Percentiles rank a stretch among this genome's conserved stretches.
phyloP scores from a whole-genome alignment of 1,140 invertebrate species.

The Diachasmimorpha longicaudata region DNA sequence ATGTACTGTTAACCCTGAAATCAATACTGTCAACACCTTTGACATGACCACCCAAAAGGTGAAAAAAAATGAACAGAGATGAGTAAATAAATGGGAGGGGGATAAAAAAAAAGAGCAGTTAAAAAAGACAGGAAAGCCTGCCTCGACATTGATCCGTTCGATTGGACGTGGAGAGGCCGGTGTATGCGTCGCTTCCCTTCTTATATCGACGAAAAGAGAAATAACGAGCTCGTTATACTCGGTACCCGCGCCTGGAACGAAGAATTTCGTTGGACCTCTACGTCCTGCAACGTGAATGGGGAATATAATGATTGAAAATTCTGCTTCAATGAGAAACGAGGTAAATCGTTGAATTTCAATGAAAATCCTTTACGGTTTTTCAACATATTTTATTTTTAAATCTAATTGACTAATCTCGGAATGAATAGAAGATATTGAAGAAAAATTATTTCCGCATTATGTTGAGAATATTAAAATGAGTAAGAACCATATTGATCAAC shows the following conservation, averaged over 20 bases:
- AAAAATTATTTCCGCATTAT: background rate
- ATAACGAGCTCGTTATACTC: conserved; percentile 30
- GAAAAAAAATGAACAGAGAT: background rate
- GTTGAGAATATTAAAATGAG: no score
- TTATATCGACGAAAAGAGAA: conserved; percentile 20
- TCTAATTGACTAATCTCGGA: background rate
- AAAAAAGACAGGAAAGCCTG: background rate
- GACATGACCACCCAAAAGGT: background rate
- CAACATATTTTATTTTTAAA: background rate
- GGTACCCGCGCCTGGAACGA: background rate
- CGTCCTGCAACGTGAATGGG: conserved; percentile 25
- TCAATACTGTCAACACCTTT: background rate
- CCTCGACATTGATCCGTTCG: conserved; percentile 21
- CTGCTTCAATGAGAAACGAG: conserved; percentile 7
- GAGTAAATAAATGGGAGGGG: background rate
- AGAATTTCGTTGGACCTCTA: conserved; percentile 24
- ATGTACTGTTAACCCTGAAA: no score
- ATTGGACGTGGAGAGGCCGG: background rate
- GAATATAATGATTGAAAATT: conserved; percentile 30
- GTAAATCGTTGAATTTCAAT: conserved; percentile 22
- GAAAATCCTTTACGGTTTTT: conserved; percentile 1
- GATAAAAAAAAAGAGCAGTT: background rate
- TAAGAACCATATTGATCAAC: no score
- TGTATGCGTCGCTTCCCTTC: conserved; percentile 10
- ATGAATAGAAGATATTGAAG: background rate